A percentile compares a stretch with the other conserved stretches of the same genome.
These are phyloP conservation scores for Aphelocoma californica DNA, from an alignment of 2,797 vertebrate genomes.

Conservation along the genomic window DNA sequence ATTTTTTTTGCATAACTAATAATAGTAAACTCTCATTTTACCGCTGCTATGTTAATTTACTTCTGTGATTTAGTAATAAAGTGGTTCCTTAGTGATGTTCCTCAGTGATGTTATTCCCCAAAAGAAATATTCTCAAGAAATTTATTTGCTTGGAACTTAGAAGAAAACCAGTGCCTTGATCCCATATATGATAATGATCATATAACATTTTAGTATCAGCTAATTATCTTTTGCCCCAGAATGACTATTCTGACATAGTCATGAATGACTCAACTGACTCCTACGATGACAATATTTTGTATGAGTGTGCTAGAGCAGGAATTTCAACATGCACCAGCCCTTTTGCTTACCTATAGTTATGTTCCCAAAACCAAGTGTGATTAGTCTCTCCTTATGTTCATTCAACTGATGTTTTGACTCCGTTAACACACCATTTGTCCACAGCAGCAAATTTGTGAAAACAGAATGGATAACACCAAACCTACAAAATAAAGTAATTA, in stretches of 20 bases:
- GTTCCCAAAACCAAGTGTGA: conserved; percentile 84
- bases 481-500: conserved; percentile 72
- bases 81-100: not conserved
- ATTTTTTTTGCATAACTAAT: not conserved
- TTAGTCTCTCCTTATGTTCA: conserved; percentile 86
- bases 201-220: not conserved
- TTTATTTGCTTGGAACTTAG: not conserved
- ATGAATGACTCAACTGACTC: not conserved
- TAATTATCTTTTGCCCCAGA: not conserved
- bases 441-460: conserved; percentile 95
- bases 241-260: not conserved
- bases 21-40: not conserved
- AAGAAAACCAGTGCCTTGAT: not conserved
- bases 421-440: conserved; percentile 91
- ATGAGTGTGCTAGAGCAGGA: not conserved
- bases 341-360: conserved; percentile 84
- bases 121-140: not conserved
- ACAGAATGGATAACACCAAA: conserved; percentile 98
- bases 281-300: not conserved
- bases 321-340: not conserved
- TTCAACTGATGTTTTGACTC: conserved; percentile 94
- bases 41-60: not conserved
- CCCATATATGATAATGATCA: not conserved
- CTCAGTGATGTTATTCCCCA: not conserved
- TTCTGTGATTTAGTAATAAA: not conserved